Evolutionary conservation across 2,888 invertebrate genomes (phyloP).

Genomic region (Pinctada fucata): DNA sequence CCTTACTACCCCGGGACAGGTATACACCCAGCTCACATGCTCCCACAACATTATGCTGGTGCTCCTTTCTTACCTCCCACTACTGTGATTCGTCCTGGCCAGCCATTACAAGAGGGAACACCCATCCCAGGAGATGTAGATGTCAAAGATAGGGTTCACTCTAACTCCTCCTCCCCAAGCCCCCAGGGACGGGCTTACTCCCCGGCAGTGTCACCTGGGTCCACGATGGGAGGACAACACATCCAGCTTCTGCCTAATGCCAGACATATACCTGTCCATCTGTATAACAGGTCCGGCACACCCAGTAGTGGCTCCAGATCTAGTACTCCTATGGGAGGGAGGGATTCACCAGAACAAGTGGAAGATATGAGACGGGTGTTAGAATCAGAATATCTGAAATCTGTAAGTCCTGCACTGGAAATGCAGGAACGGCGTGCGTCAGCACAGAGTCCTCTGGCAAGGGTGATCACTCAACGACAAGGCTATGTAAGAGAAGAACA

Average conservation of each 20-base stretch:
- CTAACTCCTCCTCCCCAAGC: conserved; percentile 36
- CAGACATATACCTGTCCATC: conserved; percentile 66
- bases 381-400: conserved; percentile 36
- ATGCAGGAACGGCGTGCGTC: conserved; percentile 34
- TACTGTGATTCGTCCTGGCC: conserved; percentile 37
- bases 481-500: conserved; percentile 24
- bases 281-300: conserved; percentile 49
- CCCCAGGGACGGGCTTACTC: conserved; percentile 48
- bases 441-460: conserved; percentile 34
- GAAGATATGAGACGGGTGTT: conserved; percentile 16
- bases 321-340: conserved; percentile 50
- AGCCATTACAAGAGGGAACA: conserved; percentile 44
- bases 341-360: conserved; percentile 47
- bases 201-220: conserved; percentile 49
- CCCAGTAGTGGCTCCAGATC: conserved; percentile 50
- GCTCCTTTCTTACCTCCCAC: conserved; percentile 32
- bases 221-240: conserved; percentile 52
- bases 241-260: conserved; percentile 72
- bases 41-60: conserved; percentile 21
- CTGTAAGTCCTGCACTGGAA: conserved; percentile 28
- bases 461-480: conserved; percentile 34
- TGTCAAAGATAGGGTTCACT: conserved; percentile 23
- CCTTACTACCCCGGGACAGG: conserved; percentile 23
- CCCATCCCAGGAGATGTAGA: conserved; percentile 44
- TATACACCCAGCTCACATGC: conserved; percentile 15